phyloP scores from a whole-genome alignment of 2,888 invertebrate genomes.

The Microctonus brassicae region DNA sequence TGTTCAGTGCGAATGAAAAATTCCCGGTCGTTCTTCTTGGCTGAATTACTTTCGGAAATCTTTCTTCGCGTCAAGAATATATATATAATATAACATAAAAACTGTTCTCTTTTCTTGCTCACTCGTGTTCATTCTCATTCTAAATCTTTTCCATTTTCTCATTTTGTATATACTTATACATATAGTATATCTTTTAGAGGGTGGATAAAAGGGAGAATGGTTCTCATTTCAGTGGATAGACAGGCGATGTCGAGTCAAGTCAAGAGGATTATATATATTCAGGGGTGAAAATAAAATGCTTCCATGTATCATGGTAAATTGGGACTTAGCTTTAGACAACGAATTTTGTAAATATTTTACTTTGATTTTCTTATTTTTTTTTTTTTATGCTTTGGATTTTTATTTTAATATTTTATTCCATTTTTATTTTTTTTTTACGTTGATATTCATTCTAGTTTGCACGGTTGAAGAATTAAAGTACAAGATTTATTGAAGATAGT shows the following conservation, averaged over 20 bases:
- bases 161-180: neutral
- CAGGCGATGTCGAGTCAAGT: neutral
- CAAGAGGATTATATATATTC: slow-evolving; percentile 20
- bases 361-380: neutral
- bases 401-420: neutral
- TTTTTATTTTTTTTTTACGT: neutral
- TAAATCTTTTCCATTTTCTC: neutral
- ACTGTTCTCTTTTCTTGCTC: slow-evolving; percentile 12
- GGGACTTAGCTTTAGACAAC: neutral
- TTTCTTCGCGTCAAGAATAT: slow-evolving; percentile 40
- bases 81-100: slow-evolving; percentile 4
- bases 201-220: slow-evolving; percentile 19
- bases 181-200: slow-evolving; percentile 6
- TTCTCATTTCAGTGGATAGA: slow-evolving; percentile 26
- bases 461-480: neutral
- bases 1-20: slow-evolving; percentile 44
- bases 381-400: too few relatives aligned
- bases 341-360: neutral
- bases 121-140: neutral
- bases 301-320: slow-evolving; percentile 8
- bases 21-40: slow-evolving; percentile 41
- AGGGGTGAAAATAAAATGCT: slow-evolving; percentile 9
- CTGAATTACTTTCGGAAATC: slow-evolving; percentile 47
- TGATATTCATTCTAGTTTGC: neutral
- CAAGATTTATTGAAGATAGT: neutral